phyloP scores from a whole-genome alignment of 2,797 vertebrate species.

The Diceros bicornis region DNA sequence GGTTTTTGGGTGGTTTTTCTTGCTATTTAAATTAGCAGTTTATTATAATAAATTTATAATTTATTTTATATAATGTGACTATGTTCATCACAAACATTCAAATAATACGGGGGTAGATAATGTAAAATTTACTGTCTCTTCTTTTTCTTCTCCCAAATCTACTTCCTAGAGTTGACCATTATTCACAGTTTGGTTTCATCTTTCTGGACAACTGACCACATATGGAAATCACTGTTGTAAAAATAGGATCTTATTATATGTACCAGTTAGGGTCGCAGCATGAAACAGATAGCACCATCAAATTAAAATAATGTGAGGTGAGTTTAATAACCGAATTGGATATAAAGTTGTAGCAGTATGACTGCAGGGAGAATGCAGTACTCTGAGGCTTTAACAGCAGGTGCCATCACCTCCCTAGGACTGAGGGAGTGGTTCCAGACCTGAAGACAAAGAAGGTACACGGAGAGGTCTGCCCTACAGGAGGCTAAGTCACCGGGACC shows the following conservation, averaged over 20 bases:
- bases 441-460: neutral
- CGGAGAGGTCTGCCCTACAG: neutral
- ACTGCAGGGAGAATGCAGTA: neutral
- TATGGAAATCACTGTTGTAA: neutral
- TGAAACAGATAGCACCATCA: neutral
- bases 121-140: neutral
- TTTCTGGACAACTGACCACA: neutral
- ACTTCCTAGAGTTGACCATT: neutral
- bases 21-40: neutral
- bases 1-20: neutral
- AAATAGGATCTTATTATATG: neutral
- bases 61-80: neutral
- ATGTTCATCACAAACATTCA: neutral
- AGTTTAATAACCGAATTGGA: neutral
- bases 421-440: neutral
- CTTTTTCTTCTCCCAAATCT: neutral
- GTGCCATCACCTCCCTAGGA: neutral
- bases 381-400: accelerated
- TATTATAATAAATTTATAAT: neutral
- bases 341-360: neutral
- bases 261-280: neutral
- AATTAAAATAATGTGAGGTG: neutral
- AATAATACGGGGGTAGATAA: neutral
- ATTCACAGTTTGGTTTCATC: constrained; percentile 4
- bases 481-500: no score